A percentile compares a stretch with the other conserved stretches of the same genome.
Conservation (phyloP, 2,888 invertebrate species). For the Netelia inedita region DNA sequence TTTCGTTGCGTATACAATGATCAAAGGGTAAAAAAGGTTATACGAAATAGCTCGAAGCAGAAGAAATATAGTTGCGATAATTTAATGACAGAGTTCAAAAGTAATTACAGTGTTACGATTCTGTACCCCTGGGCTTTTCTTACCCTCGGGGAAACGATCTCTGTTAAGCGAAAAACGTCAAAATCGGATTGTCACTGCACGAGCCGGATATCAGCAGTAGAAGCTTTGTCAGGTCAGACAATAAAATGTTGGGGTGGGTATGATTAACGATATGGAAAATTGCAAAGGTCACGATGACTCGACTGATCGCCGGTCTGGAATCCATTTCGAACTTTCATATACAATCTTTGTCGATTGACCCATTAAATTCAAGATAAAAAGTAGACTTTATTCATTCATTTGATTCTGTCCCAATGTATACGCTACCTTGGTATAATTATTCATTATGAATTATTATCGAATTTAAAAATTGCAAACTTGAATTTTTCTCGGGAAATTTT, state of each 20-base stretch:
- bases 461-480: no score
- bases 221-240: conserved; percentile 17
- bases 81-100: background rate
- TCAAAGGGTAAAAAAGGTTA: background rate
- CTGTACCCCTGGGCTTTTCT: background rate
- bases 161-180: conserved; percentile 9
- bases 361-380: background rate
- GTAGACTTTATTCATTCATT: background rate
- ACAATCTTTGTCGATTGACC: background rate
- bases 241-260: conserved; percentile 17
- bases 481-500: no score
- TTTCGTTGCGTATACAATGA: background rate
- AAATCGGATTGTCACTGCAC: conserved; percentile 9
- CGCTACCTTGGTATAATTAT: no score
- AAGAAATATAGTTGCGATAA: background rate
- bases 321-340: background rate
- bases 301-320: background rate
- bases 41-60: background rate
- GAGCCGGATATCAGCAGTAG: conserved; percentile 1
- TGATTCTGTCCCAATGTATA: no score
- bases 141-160: background rate
- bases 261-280: conserved; percentile 22
- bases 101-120: background rate
- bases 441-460: no score
- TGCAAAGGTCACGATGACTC: background rate